A percentile compares a stretch with the other conserved stretches of the same genome.
Evolutionary conservation across 2,113 vertebrate genomes (phyloP).

Genomic region (Pogonocichla stellata): DNA sequence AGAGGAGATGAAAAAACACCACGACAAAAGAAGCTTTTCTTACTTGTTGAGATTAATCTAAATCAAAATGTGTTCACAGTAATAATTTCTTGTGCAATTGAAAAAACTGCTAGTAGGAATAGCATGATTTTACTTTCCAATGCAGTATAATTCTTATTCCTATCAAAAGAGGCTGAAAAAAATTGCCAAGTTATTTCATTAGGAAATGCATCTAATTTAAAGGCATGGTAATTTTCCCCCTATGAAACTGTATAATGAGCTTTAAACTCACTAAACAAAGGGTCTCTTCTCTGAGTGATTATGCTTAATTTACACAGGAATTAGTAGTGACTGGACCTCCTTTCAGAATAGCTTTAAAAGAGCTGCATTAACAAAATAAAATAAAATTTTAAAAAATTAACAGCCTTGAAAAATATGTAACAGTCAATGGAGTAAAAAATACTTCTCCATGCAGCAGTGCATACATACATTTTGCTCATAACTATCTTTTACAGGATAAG

Average conservation of each 20-base stretch:
- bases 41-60: conserved; percentile 10
- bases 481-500: background rate
- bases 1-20: background rate
- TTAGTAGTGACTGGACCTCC: conserved; percentile 39
- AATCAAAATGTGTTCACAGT: background rate
- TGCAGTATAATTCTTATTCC: background rate
- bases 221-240: conserved; percentile 32
- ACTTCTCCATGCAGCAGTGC: background rate
- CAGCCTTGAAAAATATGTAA: background rate
- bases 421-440: background rate
- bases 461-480: background rate
- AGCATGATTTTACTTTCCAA: background rate
- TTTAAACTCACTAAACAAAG: conserved; percentile 62
- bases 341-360: conserved; percentile 24
- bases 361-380: background rate
- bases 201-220: conserved; percentile 58
- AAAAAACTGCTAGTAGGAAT: conserved; percentile 16
- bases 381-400: background rate
- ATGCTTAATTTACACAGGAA: conserved; percentile 50
- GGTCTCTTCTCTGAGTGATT: conserved; percentile 43
- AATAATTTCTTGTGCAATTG: conserved; percentile 23
- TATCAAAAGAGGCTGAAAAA: conserved; percentile 39
- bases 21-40: conserved; percentile 28
- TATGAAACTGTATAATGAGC: conserved; percentile 63
- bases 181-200: conserved; percentile 55